phyloP scores from a whole-genome alignment of 1,140 invertebrate species.

The Heliconius melpomene region DNA sequence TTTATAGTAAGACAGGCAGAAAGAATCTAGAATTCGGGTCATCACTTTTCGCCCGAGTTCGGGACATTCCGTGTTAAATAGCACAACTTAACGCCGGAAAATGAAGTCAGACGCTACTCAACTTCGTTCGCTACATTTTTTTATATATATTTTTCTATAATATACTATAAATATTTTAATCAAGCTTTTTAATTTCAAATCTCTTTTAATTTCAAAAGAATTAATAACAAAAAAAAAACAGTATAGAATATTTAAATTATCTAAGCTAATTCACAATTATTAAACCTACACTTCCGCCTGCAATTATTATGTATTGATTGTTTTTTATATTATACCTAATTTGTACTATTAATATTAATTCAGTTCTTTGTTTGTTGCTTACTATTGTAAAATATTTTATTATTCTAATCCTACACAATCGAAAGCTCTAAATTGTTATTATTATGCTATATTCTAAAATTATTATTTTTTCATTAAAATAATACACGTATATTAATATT shows the following conservation, averaged over 20 bases:
- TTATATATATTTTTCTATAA: too few species aligned
- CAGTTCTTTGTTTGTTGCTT: conserved; percentile 1
- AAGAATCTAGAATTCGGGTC: too few species aligned
- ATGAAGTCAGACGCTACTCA: too few species aligned
- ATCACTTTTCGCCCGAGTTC: too few species aligned
- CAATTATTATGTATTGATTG: conserved; percentile 4
- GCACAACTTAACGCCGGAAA: too few species aligned
- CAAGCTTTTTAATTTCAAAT: not conserved
- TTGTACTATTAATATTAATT: not conserved
- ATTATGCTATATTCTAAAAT: not conserved
- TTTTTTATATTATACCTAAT: not conserved
- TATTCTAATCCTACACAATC: not conserved
- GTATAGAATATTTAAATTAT: not conserved
- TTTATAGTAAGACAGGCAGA: too few species aligned
- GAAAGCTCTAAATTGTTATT: not conserved
- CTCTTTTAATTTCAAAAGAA: not conserved
- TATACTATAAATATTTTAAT: not conserved
- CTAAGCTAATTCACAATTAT: not conserved
- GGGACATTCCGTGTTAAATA: too few species aligned
- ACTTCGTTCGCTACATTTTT: too few species aligned
- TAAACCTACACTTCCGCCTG: not conserved
- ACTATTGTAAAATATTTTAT: not conserved
- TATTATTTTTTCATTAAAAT: not conserved
- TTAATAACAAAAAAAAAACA: not conserved
- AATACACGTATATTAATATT: not conserved